Base-by-base conservation (phyloP, 2,888 invertebrate genomes). In the Morpho helenor region DNA sequence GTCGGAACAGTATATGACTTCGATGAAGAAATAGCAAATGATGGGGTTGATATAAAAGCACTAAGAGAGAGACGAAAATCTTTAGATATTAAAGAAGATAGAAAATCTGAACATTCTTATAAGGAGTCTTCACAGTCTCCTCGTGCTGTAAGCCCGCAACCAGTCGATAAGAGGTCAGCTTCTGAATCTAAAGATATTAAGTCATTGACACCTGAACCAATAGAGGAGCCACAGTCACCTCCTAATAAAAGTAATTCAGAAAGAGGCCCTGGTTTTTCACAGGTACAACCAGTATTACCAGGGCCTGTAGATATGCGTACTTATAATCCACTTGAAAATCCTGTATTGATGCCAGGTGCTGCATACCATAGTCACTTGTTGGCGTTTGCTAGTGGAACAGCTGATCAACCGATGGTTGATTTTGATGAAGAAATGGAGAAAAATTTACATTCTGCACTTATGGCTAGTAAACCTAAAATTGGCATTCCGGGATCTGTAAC, bases 231-330 rank as follows among this genome's bases (percentile, higher is more conserved):
- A 23, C 67, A 68, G 9, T 80, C 83, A 5, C 77, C 80, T 7
- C 64, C 72, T n/a, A 66, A 70, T 49, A 71, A 72, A 53, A 65
- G 55, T 54, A 66, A 67, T 10, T 66, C 74, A 7, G 77, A 79
- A 55, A 68, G 72, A 49, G 77, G 75, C 0, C 65, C 79, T 40
- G 79, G 77, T 16, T 84, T 85, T 62, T 81, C 93, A 49, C 91
- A 93, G 51, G 95, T 95, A 7, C 92, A 93, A 66, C 94, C 96
- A 0, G 93, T 96, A 53, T 80, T 97, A 63, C 96, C 97, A 0
- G 97, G 96, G 2, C 97, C 97, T 0, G 97, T 97, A 0, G 96
- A 97, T 77, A 97, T 97, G 97, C 93, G 97, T 56, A 96, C 96
- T 0, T 97, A 97, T 76, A 95, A 94, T 73, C 87, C 91, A 1